Conservation (phyloP, 1,140 invertebrate species). For the Laupala kohalensis region DNA sequence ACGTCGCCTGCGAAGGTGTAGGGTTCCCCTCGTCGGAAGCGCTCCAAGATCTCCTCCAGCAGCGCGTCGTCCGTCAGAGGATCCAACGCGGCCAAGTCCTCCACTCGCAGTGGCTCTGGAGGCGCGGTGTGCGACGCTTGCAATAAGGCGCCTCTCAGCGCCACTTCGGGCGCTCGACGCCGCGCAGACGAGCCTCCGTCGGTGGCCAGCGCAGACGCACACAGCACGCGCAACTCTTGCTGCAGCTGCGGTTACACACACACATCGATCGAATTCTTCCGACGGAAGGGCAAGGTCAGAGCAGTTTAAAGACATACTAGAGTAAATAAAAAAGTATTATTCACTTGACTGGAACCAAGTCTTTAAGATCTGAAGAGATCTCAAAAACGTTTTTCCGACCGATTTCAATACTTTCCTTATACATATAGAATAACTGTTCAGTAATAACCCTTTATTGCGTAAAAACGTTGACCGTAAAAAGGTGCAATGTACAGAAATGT, state of each 20-base stretch:
- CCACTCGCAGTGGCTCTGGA: conserved; percentile 59
- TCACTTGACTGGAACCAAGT: no score
- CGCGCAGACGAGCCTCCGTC: background rate
- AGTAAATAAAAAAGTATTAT: no score
- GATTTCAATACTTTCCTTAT: no score
- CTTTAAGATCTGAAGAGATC: no score
- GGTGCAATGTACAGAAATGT: no score
- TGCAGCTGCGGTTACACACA: conserved; percentile 27
- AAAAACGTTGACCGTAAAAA: no score
- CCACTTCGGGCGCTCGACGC: background rate
- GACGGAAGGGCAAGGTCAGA: no score
- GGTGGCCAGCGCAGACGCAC: conserved; percentile 22
- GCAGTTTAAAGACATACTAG: no score
- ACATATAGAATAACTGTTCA: no score
- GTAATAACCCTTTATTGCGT: no score
- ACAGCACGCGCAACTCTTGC: conserved; percentile 48
- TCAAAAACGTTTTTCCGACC: no score
- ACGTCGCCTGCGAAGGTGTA: conserved; percentile 86
- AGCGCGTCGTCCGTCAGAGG: conserved; percentile 62
- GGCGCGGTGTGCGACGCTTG: conserved; percentile 20
- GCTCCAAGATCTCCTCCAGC: conserved; percentile 55
- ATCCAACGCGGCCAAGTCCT: conserved; percentile 76
- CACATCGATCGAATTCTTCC: no score
- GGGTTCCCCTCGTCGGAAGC: conserved; percentile 54
- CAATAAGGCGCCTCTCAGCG: background rate